These are phyloP conservation scores for Pipistrellus pygmaeus DNA, from an alignment of 2,797 vertebrate genomes.

Conservation along the genomic window DNA sequence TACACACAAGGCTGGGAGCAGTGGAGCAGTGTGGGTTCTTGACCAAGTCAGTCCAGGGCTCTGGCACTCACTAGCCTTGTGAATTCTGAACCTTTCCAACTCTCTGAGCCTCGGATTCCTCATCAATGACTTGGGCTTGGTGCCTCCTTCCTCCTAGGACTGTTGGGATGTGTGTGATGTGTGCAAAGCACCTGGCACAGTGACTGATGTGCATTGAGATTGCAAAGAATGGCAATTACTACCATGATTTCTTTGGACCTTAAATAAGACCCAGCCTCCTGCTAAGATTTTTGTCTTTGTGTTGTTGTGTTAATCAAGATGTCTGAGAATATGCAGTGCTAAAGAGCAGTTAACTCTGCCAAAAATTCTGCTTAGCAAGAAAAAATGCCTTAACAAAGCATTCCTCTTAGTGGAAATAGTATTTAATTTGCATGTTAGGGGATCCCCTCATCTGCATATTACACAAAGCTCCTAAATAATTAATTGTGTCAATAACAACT, in stretches of 20 bases:
- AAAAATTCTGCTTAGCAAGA: background rate
- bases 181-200: background rate
- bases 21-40: background rate
- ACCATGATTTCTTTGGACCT: background rate
- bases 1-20: background rate
- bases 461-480: background rate
- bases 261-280: background rate
- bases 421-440: slow-evolving; percentile 13
- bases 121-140: background rate
- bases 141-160: background rate
- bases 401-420: background rate
- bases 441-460: background rate
- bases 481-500: slow-evolving; percentile 13
- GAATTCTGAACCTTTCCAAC: background rate
- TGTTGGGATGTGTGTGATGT: background rate
- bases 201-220: background rate
- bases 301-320: slow-evolving; percentile 24
- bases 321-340: background rate
- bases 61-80: background rate
- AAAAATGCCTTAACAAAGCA: background rate
- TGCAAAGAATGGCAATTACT: slow-evolving; percentile 6
- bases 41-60: background rate
- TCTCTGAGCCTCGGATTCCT: background rate
- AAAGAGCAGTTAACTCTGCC: background rate
- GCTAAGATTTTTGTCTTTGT: slow-evolving; percentile 4